Evolutionary conservation across 2,113 vertebrate species (phyloP), one percentile per base, ranked within the genome.

Genomic region (Prunella himalayana): DNA sequence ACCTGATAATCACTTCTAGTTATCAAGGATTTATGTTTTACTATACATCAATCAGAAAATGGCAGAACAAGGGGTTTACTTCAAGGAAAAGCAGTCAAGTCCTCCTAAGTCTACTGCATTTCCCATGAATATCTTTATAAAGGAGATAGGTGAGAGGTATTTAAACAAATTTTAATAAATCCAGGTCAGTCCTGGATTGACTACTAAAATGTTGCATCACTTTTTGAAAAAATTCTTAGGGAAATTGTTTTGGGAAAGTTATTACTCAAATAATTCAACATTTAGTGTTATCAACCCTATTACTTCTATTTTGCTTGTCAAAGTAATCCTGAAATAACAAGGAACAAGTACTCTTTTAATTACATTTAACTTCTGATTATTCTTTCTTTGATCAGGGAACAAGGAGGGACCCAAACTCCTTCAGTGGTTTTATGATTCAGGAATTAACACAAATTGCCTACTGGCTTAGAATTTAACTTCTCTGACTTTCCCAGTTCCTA

Each of bases 151-250:
- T 66, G 20, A 1, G 19, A 86, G 7, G 11, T 65, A 37, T 51
- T 78, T 45, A 8, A 70, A 88, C 7, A 49, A 78, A 25, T 54
- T 59, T 17, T 23, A 37, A 30, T 9, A 41, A 73, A 49, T 61
- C 7, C 33, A 75, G 31, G 27, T 59, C 31, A 63, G 1, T 78
- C 47, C 11, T 45, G 21, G 50, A 57, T 10, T 70, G 30, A 57
- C 25, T 54, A 45, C 30, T 47, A 73, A 64, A 61, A 7, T 24
- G 2, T n/a, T 31, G 45, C 0, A 0, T 18, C 22, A 35, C 9
- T 71, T 89, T 37, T 39, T 20, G 37, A 79, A 5, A 83, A 91
- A 81, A 45, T 50, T 59, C 22, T 49, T 25, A 7, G 17, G 37
- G 28, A 66, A 71, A 71, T 39, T 59, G 24, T 79, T 85, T 59